A percentile compares a stretch with the other conserved stretches of the same genome.
Evolutionary conservation across 92 coral and sea anemone species (phyloP).

Genomic region (Micromussa lordhowensis): DNA sequence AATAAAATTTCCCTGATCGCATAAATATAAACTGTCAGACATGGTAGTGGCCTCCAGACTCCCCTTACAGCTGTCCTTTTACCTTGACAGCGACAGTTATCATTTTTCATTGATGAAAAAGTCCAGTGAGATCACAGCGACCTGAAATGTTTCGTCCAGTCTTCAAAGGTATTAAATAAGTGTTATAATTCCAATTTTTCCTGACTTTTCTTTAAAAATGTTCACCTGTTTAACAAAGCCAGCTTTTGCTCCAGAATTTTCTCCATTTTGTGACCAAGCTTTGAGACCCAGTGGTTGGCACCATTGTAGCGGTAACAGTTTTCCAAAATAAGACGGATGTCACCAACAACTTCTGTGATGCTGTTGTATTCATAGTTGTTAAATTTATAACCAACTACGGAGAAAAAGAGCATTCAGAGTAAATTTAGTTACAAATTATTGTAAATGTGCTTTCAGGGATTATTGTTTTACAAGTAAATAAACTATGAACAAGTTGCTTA

Average conservation of each 20-base stretch:
- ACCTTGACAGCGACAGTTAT: no score
- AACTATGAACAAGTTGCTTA: no score
- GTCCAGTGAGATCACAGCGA: no score
- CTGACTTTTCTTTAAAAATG: no score
- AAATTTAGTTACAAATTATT: not conserved
- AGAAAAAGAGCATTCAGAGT: not conserved
- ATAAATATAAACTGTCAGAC: no score
- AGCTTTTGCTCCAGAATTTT: conserved; percentile 94
- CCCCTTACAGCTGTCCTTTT: no score
- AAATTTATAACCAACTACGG: conserved; percentile 92
- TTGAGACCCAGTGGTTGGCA: conserved; percentile 94
- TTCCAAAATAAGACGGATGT: conserved; percentile 88
- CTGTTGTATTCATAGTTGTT: conserved; percentile 79
- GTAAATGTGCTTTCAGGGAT: not conserved
- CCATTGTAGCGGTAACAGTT: conserved; percentile 99
- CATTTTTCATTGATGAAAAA: no score
- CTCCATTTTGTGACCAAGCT: conserved; percentile 94
- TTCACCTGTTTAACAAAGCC: conserved; percentile 91
- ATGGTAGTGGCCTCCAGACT: no score
- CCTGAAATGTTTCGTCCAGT: no score
- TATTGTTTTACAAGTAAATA: not conserved
- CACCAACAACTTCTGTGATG: conserved; percentile 92
- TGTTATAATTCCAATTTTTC: no score
- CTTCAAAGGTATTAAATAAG: no score
- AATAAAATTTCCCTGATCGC: no score